Evolutionary conservation across 2,888 invertebrate genomes (phyloP), one percentile per base, ranked within the genome.

Genomic region (Lepeophtheirus nordmannii): DNA sequence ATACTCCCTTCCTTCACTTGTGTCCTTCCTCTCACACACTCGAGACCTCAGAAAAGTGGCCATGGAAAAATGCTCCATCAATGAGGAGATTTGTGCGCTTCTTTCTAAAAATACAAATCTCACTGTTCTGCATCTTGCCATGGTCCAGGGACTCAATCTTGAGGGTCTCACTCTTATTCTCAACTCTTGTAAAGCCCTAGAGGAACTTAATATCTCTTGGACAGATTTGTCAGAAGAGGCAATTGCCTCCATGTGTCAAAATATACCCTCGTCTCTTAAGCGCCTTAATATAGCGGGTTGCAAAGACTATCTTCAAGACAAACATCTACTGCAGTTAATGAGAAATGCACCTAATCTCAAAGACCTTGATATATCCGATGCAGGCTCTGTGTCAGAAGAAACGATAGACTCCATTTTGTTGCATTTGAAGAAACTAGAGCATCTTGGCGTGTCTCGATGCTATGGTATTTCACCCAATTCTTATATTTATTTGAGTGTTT

Each of bases 361-460:
- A 57, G 91, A 92, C 75, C 78, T 94, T 70, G 93, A 94, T 77
- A 74, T 92, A 67, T 92, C 92, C 22, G 93, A 94, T 77, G 87
- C 89, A 72, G 84, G 86, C 10, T 78, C 81, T 20, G 75, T 93
- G 7, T 83, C 85, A 0, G 80, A 80, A 12, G 76, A 76, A 62
- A 76, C 82, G n/a, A 76, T 87, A 1, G 76, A 78, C 20, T 76
- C 78, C 72, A 78, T 87, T 58, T 74, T 80, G 58, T 75, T 76
- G 64, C 78, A 72, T 58, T 72, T 91, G 9, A 57, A 68, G 5
- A 69, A 73, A 20, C 69, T 79, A 30, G 85, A 89, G 40, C 38
- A 23, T 2, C 20, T 62, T n/a, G 10, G 20, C 38, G 67, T 71
- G 73, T 68, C 69, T 76, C 7, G 73, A 74, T 22, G 69, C 74